phyloP scores from a whole-genome alignment of 2,888 invertebrate species.

The Lacanobia wlatinum region DNA sequence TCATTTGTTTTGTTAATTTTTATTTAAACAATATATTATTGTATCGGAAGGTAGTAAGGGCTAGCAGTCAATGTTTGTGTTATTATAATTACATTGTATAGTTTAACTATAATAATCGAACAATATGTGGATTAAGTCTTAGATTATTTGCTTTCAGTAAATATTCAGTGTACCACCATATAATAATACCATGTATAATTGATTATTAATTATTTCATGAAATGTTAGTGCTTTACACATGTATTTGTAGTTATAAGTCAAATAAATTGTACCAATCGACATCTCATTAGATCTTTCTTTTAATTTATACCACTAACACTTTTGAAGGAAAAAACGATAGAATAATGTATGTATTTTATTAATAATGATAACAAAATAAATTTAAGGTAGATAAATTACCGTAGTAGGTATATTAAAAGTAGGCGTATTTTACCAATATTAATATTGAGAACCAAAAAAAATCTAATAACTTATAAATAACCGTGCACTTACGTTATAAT shows the following conservation, averaged over 20 bases:
- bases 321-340: slow-evolving; percentile 33
- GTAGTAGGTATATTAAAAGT: slow-evolving; percentile 49
- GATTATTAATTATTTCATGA: slow-evolving; percentile 64
- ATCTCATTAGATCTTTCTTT: slow-evolving; percentile 61
- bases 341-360: slow-evolving; percentile 63
- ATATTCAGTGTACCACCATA: slow-evolving; percentile 60
- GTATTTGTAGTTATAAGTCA: slow-evolving; percentile 86
- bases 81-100: slow-evolving; percentile 61
- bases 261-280: slow-evolving; percentile 84
- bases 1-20: slow-evolving; percentile 48
- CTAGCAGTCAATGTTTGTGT: slow-evolving; percentile 64
- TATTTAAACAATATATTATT: slow-evolving; percentile 53
- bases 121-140: slow-evolving; percentile 57
- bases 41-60: slow-evolving; percentile 56
- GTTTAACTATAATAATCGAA: slow-evolving; percentile 62
- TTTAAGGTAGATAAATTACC: slow-evolving; percentile 56
- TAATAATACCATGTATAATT: slow-evolving; percentile 64
- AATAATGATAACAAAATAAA: slow-evolving; percentile 69
- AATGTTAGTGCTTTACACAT: slow-evolving; percentile 73
- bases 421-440: slow-evolving; percentile 36
- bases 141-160: slow-evolving; percentile 64
- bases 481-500: slow-evolving; percentile 58
- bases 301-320: slow-evolving; percentile 9
- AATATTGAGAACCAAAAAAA: slow-evolving; percentile 59
- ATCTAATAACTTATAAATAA: slow-evolving; percentile 55